A percentile compares a stretch with the other conserved stretches of the same genome.
phyloP scores from a whole-genome alignment of 2,888 invertebrate genomes.

The Xestia ashworthii region DNA sequence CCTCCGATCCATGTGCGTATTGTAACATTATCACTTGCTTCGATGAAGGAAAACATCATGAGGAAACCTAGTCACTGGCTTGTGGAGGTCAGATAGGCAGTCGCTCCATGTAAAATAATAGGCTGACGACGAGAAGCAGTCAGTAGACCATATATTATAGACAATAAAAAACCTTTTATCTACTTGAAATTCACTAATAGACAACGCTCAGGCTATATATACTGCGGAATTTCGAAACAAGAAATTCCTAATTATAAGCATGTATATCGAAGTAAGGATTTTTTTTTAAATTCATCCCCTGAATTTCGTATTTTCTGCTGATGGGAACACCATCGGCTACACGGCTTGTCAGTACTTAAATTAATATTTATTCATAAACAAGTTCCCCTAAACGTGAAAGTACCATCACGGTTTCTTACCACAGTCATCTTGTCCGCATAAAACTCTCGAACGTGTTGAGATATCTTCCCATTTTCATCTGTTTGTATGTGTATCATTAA shows the following conservation, averaged over 20 bases:
- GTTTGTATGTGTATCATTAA: constrained; percentile 80
- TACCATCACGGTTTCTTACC: constrained; percentile 67
- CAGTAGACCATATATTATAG: too few species aligned
- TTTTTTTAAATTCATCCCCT: neutral
- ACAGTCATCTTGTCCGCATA: constrained; percentile 74
- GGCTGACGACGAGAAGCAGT: too few species aligned
- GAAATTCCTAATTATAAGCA: neutral
- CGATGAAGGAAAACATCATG: too few species aligned
- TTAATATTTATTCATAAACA: neutral
- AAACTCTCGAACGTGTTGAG: constrained; percentile 80
- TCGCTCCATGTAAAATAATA: too few species aligned
- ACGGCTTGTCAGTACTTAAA: too few species aligned
- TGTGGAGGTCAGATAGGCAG: too few species aligned
- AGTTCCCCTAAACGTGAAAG: neutral
- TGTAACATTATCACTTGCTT: too few species aligned
- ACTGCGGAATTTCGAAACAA: neutral
- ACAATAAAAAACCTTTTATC: too few species aligned
- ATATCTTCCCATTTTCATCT: constrained; percentile 76
- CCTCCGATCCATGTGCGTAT: too few species aligned
- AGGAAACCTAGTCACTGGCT: too few species aligned
- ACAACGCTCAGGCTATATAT: too few species aligned
- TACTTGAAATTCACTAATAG: too few species aligned
- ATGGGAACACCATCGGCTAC: neutral
- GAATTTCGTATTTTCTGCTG: neutral
- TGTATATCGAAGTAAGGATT: neutral